A percentile compares a stretch with the other conserved stretches of the same genome.
These are phyloP conservation scores for Naja naja DNA, from an alignment of 2,113 vertebrate genomes.

Conservation along the genomic window DNA sequence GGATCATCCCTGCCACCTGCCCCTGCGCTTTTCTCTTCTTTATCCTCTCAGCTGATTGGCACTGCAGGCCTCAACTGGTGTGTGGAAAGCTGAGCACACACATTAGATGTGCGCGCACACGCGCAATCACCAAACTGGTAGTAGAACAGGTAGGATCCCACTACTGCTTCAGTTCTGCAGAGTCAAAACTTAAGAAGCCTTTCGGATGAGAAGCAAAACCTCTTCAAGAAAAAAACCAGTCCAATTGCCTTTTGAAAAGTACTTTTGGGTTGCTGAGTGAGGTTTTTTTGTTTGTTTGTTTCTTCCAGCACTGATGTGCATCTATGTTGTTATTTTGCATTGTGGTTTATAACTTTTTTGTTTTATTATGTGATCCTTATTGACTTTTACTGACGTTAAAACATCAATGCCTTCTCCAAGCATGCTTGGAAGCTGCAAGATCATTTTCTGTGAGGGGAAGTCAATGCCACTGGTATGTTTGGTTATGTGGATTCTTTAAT, in stretches of 20 bases:
- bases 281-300: neutral
- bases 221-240: neutral
- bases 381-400: neutral
- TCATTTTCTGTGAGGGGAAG: constrained; percentile 47
- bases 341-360: neutral
- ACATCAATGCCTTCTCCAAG: constrained; percentile 12
- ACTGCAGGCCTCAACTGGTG: too few species aligned
- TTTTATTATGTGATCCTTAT: neutral
- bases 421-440: constrained; percentile 15
- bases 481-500: constrained; percentile 67
- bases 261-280: neutral
- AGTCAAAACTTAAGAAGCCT: neutral
- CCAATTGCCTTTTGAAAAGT: neutral
- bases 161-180: neutral
- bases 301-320: neutral
- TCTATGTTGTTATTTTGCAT: neutral
- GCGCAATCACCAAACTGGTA: too few species aligned
- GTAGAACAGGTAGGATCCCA: too few species aligned
- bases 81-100: too few species aligned
- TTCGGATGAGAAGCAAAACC: neutral
- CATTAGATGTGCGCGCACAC: too few species aligned
- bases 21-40: too few species aligned
- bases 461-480: constrained; percentile 61
- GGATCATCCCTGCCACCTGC: too few species aligned
- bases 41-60: too few species aligned